Evolutionary conservation across 2,113 vertebrate species (phyloP), one percentile per base, ranked within the genome.

Genomic region (Sylvietta virens): DNA sequence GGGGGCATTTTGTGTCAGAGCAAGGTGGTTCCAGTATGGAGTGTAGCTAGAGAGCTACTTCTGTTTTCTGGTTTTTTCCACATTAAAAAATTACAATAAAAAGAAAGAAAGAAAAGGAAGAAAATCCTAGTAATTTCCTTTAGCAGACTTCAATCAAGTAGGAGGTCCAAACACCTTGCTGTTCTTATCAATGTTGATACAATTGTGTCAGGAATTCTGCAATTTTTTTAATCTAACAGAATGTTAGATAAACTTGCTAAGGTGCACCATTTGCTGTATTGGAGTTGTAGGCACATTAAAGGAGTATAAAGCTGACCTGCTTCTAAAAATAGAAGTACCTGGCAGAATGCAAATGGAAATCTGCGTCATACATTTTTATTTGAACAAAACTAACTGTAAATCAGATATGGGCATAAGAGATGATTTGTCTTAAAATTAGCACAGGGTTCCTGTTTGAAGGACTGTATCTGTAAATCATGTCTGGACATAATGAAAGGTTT

Each of bases 291-390:
- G 66, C 4, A 0, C 47, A 47, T 30, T 35, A 28, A 81, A 47
- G 42, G 50, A 81, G 44, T 60, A 15, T 73, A 78, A 89, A 70
- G 7, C 69, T 86, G 66, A 72, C 50, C 30, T 97, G 37, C 50
- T 39, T 60, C 77, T 95, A 90, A 97, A 95, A 90, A 92, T 85
- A 95, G 92, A 92, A 80, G 33, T 65, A 89, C 66, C 72, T 91
- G 84, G 76, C 66, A 94, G 74, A 88, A 85, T 76, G 37, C 58
- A 73, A 82, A 58, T 93, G 57, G 81, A 74, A 91, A 95, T 70
- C 42, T 93, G 47, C 28, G 42, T 95, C 81, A 95, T 13, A 30
- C n/a, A 9, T 88, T 90, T 94, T 88, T 87, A 89, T 89, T 92
- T 87, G 67, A 90, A 77, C 67, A 73, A 91, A 83, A 92, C 64